These are phyloP conservation scores for Oryzaephilus surinamensis DNA, from an alignment of 1,140 invertebrate species.

Conservation along the genomic window DNA sequence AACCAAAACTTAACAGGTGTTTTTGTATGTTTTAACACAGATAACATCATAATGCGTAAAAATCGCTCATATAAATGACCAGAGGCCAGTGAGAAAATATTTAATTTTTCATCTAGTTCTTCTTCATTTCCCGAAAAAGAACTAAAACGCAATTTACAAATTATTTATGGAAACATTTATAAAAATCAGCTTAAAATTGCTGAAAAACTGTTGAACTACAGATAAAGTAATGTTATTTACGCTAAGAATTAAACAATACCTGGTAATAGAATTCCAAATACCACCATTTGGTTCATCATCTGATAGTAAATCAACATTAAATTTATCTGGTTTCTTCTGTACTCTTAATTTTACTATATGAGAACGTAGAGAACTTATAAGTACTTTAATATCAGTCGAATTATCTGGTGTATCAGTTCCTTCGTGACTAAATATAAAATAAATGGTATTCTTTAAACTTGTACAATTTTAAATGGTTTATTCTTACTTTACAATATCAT, in stretches of 20 bases:
- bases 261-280: slow-evolving; percentile 91
- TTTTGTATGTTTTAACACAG: slow-evolving; percentile 91
- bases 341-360: slow-evolving; percentile 87
- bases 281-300: slow-evolving; percentile 65
- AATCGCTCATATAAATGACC: slow-evolving; percentile 98
- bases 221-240: slow-evolving; percentile 7
- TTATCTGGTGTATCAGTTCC: slow-evolving; percentile 59
- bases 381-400: slow-evolving; percentile 64
- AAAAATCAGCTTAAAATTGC: not conserved
- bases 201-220: not conserved
- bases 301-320: slow-evolving; percentile 70
- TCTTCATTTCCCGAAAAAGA: slow-evolving; percentile 62
- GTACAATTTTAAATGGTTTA: slow-evolving; percentile 4
- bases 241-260: slow-evolving; percentile 41
- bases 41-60: slow-evolving; percentile 96
- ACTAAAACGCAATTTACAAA: slow-evolving; percentile 34
- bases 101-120: slow-evolving; percentile 75
- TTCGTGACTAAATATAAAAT: slow-evolving; percentile 53
- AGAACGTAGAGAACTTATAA: slow-evolving; percentile 81
- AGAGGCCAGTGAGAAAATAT: slow-evolving; percentile 98
- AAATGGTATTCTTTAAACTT: not conserved
- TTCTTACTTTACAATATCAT: slow-evolving; percentile 63
- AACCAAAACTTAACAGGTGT: slow-evolving; percentile 99
- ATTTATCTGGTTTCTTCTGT: slow-evolving; percentile 79
- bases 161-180: no score